A percentile compares a stretch with the other conserved stretches of the same genome.
phyloP scores from a whole-genome alignment of 2,113 vertebrate genomes.

The Sturnira hondurensis region DNA sequence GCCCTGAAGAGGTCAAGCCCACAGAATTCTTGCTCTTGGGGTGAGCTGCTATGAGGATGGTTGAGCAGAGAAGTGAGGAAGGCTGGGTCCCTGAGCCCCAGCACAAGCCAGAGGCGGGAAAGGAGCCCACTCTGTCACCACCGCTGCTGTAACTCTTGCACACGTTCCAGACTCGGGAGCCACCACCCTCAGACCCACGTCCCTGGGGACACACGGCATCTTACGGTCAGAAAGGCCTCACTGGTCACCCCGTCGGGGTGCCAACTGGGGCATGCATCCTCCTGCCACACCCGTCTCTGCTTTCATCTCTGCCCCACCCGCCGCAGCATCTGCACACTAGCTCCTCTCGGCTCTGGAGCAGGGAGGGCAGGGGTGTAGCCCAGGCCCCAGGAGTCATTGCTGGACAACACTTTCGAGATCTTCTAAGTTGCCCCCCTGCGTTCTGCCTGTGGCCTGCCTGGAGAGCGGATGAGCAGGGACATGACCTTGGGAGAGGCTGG shows the following conservation, averaged over 20 bases:
- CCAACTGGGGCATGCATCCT: not conserved
- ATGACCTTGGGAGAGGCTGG: not conserved
- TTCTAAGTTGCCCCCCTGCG: not conserved
- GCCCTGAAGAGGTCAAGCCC: not conserved
- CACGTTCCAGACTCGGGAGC: not conserved
- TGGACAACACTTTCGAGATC: not conserved
- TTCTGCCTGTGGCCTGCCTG: not conserved
- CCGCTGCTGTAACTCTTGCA: too few species aligned
- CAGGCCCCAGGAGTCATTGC: not conserved
- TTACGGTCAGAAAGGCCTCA: not conserved
- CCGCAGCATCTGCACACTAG: not conserved
- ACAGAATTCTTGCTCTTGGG: not conserved
- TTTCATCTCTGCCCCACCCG: not conserved
- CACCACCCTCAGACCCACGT: not conserved
- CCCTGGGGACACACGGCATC: not conserved
- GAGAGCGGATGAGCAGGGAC: not conserved
- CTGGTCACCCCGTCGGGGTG: not conserved
- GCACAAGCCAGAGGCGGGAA: not conserved
- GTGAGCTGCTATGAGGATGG: not conserved
- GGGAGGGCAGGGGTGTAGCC: not conserved
- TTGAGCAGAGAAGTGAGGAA: not conserved
- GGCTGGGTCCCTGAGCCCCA: not conserved
- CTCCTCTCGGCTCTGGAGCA: not conserved
- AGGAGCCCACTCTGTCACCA: too few species aligned
- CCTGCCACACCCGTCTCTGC: not conserved